phyloP scores from a whole-genome alignment of 1,140 invertebrate genomes.

The Thalassaphorura encarpata region DNA sequence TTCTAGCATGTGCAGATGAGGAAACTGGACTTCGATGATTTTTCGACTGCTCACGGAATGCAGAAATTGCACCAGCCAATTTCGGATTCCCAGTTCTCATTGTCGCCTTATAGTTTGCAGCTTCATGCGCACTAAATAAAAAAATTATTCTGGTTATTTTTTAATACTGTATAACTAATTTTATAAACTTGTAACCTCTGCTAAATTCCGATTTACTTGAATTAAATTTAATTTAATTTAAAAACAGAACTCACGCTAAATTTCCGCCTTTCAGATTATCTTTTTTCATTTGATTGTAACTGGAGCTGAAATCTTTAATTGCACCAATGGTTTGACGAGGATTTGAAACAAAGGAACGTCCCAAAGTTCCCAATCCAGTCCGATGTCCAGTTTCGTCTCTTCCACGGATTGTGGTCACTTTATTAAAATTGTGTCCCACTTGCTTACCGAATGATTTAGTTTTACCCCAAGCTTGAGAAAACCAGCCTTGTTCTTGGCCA shows the following conservation, averaged over 20 bases:
- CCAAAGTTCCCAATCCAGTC: background rate
- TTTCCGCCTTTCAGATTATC: background rate
- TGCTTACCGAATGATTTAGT: too few relatives aligned
- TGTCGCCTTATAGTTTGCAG: conserved; percentile 1
- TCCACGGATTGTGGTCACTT: too few relatives aligned
- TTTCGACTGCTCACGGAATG: background rate
- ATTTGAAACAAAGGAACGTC: background rate
- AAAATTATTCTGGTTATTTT: background rate
- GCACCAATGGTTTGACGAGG: background rate
- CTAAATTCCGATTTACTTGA: too few relatives aligned
- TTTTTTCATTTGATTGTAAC: background rate
- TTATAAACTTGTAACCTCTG: too few relatives aligned
- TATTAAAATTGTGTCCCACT: too few relatives aligned
- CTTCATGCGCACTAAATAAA: background rate
- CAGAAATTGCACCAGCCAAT: background rate
- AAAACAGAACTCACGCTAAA: background rate
- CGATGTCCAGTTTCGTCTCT: background rate
- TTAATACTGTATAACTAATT: background rate
- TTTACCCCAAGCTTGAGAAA: too few relatives aligned
- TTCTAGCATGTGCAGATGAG: background rate
- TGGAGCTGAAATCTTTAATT: background rate
- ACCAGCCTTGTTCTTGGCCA: too few relatives aligned
- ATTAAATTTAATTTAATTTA: background rate
- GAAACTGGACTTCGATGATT: background rate
- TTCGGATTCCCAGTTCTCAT: background rate